Evolutionary conservation across 2,797 vertebrate species (phyloP).

Genomic region (Sebastes diploproa): DNA sequence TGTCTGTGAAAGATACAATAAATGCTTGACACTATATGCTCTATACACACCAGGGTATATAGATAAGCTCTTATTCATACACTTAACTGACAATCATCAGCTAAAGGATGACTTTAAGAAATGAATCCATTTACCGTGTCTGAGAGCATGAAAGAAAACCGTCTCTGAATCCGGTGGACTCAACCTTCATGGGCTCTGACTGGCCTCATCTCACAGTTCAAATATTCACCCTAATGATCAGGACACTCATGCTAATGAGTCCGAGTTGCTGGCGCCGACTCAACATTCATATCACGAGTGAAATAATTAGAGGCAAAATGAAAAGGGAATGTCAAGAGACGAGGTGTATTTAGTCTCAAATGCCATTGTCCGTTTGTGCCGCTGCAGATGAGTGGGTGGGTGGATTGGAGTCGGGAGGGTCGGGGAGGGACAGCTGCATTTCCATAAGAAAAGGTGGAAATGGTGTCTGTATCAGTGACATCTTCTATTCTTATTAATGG

Average conservation of each 20-base stretch:
- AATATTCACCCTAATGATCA: constrained; percentile 17
- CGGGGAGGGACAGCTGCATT: not conserved
- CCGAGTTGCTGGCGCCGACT: not conserved
- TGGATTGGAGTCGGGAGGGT: not conserved
- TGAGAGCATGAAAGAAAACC: constrained; percentile 17
- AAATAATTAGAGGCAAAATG: constrained; percentile 2
- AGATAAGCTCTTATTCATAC: not conserved
- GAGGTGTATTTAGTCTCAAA: not conserved
- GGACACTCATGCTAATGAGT: constrained; percentile 14
- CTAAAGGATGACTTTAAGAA: not conserved
- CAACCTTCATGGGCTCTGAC: not conserved
- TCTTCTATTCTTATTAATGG: not conserved
- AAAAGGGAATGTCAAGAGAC: not conserved
- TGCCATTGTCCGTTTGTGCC: not conserved
- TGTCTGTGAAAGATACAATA: not conserved
- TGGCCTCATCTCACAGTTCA: constrained; percentile 3
- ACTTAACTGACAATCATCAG: not conserved
- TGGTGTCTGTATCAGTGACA: not conserved
- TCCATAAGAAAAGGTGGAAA: constrained; percentile 1
- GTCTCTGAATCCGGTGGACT: not conserved
- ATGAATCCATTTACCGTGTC: not conserved
- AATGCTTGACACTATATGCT: not conserved
- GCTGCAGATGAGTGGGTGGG: not conserved
- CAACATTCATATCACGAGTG: not conserved
- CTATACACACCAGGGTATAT: not conserved